A percentile compares a stretch with the other conserved stretches of the same genome.
phyloP scores from a whole-genome alignment of 2,888 invertebrate genomes.

The Blera fallax region DNA sequence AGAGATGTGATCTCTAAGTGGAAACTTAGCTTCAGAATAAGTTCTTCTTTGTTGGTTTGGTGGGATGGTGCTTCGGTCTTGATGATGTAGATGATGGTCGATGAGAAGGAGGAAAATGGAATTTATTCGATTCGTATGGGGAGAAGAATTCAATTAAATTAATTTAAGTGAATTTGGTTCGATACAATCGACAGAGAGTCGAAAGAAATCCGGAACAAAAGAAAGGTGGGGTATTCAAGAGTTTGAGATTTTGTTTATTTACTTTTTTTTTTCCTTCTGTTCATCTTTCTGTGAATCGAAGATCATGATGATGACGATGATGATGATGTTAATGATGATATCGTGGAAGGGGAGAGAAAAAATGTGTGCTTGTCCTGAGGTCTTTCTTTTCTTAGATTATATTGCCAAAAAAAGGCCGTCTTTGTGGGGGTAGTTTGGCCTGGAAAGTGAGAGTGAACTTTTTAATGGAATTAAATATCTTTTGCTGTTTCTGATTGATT shows the following conservation, averaged over 20 bases:
- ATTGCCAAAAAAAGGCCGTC: not conserved
- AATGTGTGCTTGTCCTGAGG: not conserved
- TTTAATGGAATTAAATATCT: conserved; percentile 25
- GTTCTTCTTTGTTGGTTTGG: conserved; percentile 20
- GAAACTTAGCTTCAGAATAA: conserved; percentile 48
- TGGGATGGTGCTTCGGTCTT: conserved; percentile 24
- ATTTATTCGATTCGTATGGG: conserved; percentile 53
- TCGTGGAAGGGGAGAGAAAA: not conserved
- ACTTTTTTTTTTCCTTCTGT: not conserved
- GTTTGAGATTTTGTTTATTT: not conserved
- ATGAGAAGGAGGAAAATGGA: not conserved
- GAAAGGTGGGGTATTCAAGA: not conserved
- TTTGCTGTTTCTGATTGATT: not conserved
- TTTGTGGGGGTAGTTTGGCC: not conserved
- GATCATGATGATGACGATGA: not conserved
- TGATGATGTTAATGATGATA: not conserved
- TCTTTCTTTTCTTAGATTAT: not conserved
- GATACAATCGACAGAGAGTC: conserved; percentile 23
- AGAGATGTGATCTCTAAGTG: conserved; percentile 58
- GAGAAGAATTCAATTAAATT: conserved; percentile 61
- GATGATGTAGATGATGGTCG: conserved; percentile 24
- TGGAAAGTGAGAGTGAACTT: not conserved
- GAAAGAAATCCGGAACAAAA: conserved; percentile 5
- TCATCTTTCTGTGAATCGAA: not conserved
- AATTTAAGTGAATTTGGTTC: conserved; percentile 67